A percentile compares a stretch with the other conserved stretches of the same genome.
Conservation (phyloP, 2,797 vertebrate species). For the Gorsachius magnificus region DNA sequence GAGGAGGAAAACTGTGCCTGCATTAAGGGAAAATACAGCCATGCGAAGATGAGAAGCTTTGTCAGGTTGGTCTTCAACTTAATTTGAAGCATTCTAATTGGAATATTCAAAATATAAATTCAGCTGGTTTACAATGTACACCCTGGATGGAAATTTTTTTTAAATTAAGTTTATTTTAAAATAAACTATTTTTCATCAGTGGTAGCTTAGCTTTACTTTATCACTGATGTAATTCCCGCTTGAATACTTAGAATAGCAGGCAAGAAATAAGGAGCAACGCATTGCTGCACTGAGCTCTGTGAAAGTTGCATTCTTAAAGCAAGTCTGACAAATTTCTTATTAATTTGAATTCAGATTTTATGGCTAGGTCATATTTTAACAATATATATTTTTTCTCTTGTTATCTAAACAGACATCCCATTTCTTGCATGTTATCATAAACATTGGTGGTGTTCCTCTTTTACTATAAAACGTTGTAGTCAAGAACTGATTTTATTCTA, state of each 20-base stretch:
- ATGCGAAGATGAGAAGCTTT: constrained; percentile 47
- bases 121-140: neutral
- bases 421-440: neutral
- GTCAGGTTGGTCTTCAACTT: constrained; percentile 67
- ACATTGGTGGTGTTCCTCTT: neutral
- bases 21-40: constrained; percentile 56
- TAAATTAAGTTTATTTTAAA: neutral
- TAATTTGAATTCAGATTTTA: neutral
- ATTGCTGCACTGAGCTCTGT: neutral
- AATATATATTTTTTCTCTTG: neutral
- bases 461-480: neutral
- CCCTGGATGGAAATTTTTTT: neutral
- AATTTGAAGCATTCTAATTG: neutral
- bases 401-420: neutral
- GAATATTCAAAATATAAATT: neutral
- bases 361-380: neutral
- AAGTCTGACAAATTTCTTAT: neutral
- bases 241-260: neutral
- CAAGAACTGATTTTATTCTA: neutral
- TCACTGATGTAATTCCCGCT: neutral
- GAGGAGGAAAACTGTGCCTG: constrained; percentile 64
- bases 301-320: neutral
- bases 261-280: neutral
- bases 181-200: neutral
- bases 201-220: neutral